Percentiles rank a stretch among this genome's conserved stretches.
phyloP scores from a whole-genome alignment of 2,113 vertebrate genomes.

The Otolemur garnettii region DNA sequence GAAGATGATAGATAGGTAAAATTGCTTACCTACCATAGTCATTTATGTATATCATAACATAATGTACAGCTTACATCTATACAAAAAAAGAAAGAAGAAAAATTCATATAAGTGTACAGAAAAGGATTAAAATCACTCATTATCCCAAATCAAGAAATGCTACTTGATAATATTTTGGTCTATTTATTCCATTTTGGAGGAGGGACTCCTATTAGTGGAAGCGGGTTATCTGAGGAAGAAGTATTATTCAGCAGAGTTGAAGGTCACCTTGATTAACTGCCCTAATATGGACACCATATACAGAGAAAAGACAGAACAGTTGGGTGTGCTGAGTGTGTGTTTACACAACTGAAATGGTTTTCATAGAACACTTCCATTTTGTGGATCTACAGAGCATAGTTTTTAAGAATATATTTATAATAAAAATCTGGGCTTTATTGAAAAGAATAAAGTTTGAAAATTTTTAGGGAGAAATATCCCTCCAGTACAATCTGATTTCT shows the following conservation, averaged over 20 bases:
- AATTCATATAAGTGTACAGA: too few species aligned
- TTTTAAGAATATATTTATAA: background rate
- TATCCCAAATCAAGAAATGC: too few species aligned
- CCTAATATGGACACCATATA: background rate
- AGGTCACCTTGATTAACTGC: background rate
- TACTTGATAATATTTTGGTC: too few species aligned
- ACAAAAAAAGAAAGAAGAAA: too few species aligned
- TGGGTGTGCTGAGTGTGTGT: background rate
- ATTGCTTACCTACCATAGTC: too few species aligned
- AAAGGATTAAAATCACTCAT: too few species aligned
- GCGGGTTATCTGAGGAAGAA: background rate
- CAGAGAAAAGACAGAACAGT: background rate
- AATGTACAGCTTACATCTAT: too few species aligned
- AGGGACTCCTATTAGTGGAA: background rate
- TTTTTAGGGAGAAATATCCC: background rate
- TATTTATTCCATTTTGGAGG: background rate
- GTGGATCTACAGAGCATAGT: background rate
- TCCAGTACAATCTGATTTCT: constrained; percentile 61
- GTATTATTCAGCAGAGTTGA: background rate
- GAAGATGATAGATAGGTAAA: too few species aligned
- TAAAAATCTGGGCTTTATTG: constrained; percentile 3
- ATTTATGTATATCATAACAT: too few species aligned
- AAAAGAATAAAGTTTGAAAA: constrained; percentile 56
- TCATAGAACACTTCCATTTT: constrained; percentile 1
- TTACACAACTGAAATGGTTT: background rate